Evolutionary conservation across 2,888 invertebrate genomes (phyloP), one percentile per base, ranked within the genome.

Genomic region (Caenorhabditis sp.): DNA sequence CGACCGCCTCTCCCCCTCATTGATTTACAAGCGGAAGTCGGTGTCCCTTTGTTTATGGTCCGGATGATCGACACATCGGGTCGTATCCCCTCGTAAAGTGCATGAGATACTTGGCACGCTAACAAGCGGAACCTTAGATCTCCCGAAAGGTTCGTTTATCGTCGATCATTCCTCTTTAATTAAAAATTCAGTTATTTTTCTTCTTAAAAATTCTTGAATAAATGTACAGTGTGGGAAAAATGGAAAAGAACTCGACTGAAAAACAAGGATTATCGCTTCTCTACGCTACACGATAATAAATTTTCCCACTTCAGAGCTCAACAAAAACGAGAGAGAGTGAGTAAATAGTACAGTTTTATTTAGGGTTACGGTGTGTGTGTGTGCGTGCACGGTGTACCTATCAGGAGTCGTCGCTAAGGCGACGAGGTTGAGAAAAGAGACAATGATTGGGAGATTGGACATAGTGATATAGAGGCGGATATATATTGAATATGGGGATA

Each of bases 191-290:
- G 32, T 9, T 32, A 6, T 32, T 32, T 32, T 13, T 40, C 40
- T 6, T 40, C n/a, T n/a, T n/a, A n/a, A n/a, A 32, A 32, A 13
- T 6, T 40, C 13, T 13, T 40, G 40, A 40, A 40, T 40, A 40
- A 40, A 13, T 40, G 40, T 40, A 40, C 6, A 40, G 13, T 40
- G 40, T 40, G 40, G 40, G 40, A 40, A 40, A 11, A 40, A 2
- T 2, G 6, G 51, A 24, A 1, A 51, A 51, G 3, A 24, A 13
- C 18, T 8, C n/a, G 20, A 20, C 50, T 3, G 22, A 3, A 51
- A 51, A 51, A 51, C 51, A 51, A 51, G 40, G 13, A 40, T 40
- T 32, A 32, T 32, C 32, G 32, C 32, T 32, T 32, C 32, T 32
- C 32, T 32, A 6, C 32, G 32, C 32, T 32, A 32, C 32, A 9